Base-by-base conservation (phyloP, 2,797 vertebrate species). In the Mus minutoides region DNA sequence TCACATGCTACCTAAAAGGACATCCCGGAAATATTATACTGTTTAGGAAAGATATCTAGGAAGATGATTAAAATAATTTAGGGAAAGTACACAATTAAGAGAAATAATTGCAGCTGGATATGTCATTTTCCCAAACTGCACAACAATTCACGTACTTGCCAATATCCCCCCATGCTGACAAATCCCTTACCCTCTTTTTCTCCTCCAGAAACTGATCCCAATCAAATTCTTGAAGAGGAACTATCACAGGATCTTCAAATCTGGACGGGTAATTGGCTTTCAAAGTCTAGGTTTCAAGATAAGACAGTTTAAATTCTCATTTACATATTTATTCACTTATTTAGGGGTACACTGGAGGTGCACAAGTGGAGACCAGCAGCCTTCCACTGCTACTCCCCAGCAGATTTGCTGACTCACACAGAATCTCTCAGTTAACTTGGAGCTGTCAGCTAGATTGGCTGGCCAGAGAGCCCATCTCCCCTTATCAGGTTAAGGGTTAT, bases 161-260 rank as follows among this genome's bases (percentile, higher is more conserved):
- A 34, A 16, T 16, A 2, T 54, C 54, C 60, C 80, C 22, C 29
- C 62, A 46, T 34, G 40, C 17, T 21, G 82, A 29, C 92, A 60
- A 83, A 80, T 11, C 14, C 76, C 73, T 95, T 98, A 99, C 98
- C 98, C 98, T 96, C 97, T 98, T 98, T 86, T 98, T 98, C 95
- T 98, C 96, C 80, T 96, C 97, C 79, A 98, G 96, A 98, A 98
- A 99, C 69, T 98, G 96, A 95, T 96, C 71, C 98, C 98, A 98
- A 46, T 98, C 97, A 98, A 98, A 98, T 95, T 98, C 98, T 85
- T 98, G 97, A 84, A 98, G 97, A 73, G 98, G 98, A 88, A 96
- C 83, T 92, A 99, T 71, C 75, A 98, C 88, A 60, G 98, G 97
- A 21, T 98, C 98, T 96, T 97, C 97, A 96, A 99, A 98, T 80